Percentiles rank a stretch among this genome's conserved stretches.
These are phyloP conservation scores for Margarornis squamiger DNA, from an alignment of 2,797 vertebrate species.

Conservation along the genomic window DNA sequence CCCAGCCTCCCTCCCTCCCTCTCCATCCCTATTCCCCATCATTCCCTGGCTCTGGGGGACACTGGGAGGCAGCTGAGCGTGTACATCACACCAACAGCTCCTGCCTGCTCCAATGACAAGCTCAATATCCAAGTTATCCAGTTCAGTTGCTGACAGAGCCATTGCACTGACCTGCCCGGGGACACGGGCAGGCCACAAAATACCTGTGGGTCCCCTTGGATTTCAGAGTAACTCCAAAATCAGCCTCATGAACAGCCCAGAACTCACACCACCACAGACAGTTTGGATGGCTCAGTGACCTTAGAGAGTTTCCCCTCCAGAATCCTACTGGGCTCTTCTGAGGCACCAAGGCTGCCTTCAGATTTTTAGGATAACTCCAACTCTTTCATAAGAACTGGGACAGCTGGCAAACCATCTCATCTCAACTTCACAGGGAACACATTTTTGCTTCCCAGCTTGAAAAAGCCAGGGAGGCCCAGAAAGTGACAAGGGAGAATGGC, in stretches of 20 bases:
- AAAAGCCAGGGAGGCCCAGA: neutral
- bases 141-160: neutral
- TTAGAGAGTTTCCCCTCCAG: neutral
- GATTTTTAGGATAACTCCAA: neutral
- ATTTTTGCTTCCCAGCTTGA: neutral
- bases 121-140: neutral
- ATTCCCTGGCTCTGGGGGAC: neutral
- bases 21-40: fast-evolving
- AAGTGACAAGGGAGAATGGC: neutral
- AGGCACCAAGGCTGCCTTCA: neutral
- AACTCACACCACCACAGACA: neutral
- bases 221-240: neutral
- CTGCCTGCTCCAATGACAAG: neutral
- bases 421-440: neutral
- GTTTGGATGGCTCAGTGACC: neutral
- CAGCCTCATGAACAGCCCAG: neutral
- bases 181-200: neutral
- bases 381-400: neutral
- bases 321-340: neutral
- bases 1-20: neutral
- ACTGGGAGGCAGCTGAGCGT: neutral
- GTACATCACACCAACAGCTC: neutral
- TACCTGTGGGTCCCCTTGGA: neutral
- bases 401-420: neutral
- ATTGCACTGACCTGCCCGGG: neutral